phyloP scores from a whole-genome alignment of 2,113 vertebrate genomes.

The Hucho hucho region DNA sequence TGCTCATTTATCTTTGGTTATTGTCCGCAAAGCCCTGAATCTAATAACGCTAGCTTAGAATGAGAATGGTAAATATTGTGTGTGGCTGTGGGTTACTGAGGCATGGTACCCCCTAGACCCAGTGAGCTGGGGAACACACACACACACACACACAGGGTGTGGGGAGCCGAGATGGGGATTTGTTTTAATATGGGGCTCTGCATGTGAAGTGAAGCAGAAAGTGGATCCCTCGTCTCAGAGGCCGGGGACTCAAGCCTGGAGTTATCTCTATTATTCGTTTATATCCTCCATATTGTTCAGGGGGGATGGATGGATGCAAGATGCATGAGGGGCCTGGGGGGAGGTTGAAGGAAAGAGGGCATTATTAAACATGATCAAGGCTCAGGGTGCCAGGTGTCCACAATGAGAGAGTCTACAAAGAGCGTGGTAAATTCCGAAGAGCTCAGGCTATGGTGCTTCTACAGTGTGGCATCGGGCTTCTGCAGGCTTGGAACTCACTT shows the following conservation, averaged over 20 bases:
- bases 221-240: conserved; percentile 50
- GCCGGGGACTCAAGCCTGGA: conserved; percentile 27
- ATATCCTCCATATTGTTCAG: conserved; percentile 60
- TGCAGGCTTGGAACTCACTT: too few relatives aligned
- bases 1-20: neutral
- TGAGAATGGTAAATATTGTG: conserved; percentile 64
- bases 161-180: conserved; percentile 12
- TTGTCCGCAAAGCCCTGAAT: conserved; percentile 33
- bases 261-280: conserved; percentile 69
- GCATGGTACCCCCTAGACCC: conserved; percentile 63
- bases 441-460: neutral
- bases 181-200: conserved; percentile 73
- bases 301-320: conserved; percentile 33
- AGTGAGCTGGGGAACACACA: conserved; percentile 23
- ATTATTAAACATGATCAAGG: conserved; percentile 16
- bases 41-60: conserved; percentile 52
- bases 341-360: neutral
- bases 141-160: too few relatives aligned
- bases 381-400: neutral
- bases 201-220: conserved; percentile 71
- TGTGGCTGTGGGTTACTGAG: conserved; percentile 57
- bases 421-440: neutral
- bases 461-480: too few relatives aligned
- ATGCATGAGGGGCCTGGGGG: conserved; percentile 29
- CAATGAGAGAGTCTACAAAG: neutral